Evolutionary conservation across 1,140 invertebrate species (phyloP).

Genomic region (Sycophaga agraensis): DNA sequence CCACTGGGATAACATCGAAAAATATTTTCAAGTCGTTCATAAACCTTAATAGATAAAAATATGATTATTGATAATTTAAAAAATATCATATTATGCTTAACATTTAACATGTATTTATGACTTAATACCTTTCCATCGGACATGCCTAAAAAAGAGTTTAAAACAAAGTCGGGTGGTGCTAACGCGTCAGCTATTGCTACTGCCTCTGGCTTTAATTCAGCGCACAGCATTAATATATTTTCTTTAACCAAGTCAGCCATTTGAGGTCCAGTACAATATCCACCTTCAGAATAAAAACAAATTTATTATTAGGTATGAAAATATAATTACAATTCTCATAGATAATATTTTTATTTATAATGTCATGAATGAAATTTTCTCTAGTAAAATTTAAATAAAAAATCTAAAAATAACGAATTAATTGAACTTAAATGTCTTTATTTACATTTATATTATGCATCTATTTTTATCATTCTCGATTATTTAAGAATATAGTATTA

Average conservation of each 20-base stretch:
- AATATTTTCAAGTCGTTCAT: constrained; percentile 77
- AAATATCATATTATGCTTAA: no score
- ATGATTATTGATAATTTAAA: neutral
- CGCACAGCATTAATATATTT: constrained; percentile 65
- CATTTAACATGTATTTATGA: no score
- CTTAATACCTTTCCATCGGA: constrained; percentile 73
- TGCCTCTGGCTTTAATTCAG: constrained; percentile 69
- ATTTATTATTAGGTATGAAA: neutral
- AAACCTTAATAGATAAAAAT: constrained; percentile 62
- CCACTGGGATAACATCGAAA: constrained; percentile 71
- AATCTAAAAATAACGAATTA: neutral
- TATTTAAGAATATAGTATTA: neutral
- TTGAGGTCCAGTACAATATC: constrained; percentile 53
- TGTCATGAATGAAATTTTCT: no score
- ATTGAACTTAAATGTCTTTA: no score
- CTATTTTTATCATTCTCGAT: neutral
- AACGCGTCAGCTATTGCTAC: constrained; percentile 81
- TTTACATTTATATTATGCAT: no score
- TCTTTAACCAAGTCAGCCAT: constrained; percentile 57
- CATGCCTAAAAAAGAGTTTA: constrained; percentile 77
- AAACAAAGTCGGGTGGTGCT: constrained; percentile 83
- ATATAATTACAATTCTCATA: no score
- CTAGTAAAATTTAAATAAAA: no score
- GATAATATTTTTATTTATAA: neutral
- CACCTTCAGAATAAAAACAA: constrained; percentile 52